Evolutionary conservation across 2,888 invertebrate species (phyloP).

Genomic region (Amphipoea oculea): DNA sequence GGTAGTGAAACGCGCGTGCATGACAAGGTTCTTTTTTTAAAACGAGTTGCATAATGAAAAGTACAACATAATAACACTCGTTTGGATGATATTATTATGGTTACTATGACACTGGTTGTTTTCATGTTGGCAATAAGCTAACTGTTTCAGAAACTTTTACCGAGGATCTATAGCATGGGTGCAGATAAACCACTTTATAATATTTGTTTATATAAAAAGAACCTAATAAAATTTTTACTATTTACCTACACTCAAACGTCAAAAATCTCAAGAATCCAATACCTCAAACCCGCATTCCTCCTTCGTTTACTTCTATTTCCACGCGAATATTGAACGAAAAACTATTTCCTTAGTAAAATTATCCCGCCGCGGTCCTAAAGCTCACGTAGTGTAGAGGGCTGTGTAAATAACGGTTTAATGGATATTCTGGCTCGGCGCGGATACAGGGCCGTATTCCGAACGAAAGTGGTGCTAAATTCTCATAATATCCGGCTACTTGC

Average conservation of each 20-base stretch:
- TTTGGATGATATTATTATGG: too few relatives aligned
- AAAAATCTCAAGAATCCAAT: conserved; percentile 47
- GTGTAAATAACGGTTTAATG: conserved; percentile 87
- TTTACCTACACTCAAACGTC: neutral
- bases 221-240: neutral
- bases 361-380: conserved; percentile 75
- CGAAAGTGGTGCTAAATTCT: conserved; percentile 57
- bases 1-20: too few relatives aligned
- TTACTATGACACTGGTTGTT: too few relatives aligned
- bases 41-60: too few relatives aligned
- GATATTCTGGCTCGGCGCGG: conserved; percentile 81
- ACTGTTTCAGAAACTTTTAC: too few relatives aligned
- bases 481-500: conserved; percentile 58
- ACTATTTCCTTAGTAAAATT: conserved; percentile 81
- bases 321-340: conserved; percentile 73
- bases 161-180: too few relatives aligned
- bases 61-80: too few relatives aligned
- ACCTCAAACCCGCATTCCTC: conserved; percentile 24
- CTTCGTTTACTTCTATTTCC: conserved; percentile 50
- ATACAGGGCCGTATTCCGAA: conserved; percentile 65
- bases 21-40: too few relatives aligned
- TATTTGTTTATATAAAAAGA: neutral
- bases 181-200: too few relatives aligned
- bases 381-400: conserved; percentile 79
- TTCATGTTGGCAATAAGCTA: too few relatives aligned